A percentile compares a stretch with the other conserved stretches of the same genome.
These are phyloP conservation scores for Botrylloides violaceus DNA, from an alignment of 23 tunicate species.

Conservation along the genomic window DNA sequence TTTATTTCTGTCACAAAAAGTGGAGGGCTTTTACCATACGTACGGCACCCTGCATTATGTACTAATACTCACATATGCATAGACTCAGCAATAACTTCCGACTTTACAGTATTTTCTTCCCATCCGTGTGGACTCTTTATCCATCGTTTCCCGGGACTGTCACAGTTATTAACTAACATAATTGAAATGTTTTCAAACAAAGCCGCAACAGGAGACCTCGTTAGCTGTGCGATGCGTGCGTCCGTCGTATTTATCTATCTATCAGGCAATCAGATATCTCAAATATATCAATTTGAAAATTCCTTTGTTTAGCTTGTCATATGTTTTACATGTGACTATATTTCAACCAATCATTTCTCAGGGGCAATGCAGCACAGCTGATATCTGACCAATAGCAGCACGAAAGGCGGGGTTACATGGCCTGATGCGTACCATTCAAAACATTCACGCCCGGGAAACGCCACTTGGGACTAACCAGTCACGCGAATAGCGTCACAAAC, in stretches of 20 bases:
- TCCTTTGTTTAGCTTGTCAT: neutral
- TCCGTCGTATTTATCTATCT: no score
- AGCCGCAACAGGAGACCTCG: no score
- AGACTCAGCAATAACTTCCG: conserved; percentile 15
- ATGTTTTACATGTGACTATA: neutral
- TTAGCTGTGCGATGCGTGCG: no score
- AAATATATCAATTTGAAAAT: no score
- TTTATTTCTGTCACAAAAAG: conserved; percentile 45
- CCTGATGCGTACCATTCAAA: neutral
- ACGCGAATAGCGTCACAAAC: no score
- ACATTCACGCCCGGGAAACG: neutral
- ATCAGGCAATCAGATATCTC: no score
- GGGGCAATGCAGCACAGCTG: neutral
- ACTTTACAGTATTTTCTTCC: conserved; percentile 2
- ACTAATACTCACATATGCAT: conserved; percentile 15
- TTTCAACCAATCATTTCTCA: neutral
- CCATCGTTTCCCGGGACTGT: conserved; percentile 5
- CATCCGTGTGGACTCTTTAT: conserved; percentile 16
- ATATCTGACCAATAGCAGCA: neutral
- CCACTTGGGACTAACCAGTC: no score
- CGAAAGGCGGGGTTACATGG: neutral
- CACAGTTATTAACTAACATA: neutral
- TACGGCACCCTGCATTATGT: no score
- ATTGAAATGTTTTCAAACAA: no score
- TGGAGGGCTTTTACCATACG: no score